phyloP scores from a whole-genome alignment of 2,888 invertebrate genomes.

The Uloborus plumipes region DNA sequence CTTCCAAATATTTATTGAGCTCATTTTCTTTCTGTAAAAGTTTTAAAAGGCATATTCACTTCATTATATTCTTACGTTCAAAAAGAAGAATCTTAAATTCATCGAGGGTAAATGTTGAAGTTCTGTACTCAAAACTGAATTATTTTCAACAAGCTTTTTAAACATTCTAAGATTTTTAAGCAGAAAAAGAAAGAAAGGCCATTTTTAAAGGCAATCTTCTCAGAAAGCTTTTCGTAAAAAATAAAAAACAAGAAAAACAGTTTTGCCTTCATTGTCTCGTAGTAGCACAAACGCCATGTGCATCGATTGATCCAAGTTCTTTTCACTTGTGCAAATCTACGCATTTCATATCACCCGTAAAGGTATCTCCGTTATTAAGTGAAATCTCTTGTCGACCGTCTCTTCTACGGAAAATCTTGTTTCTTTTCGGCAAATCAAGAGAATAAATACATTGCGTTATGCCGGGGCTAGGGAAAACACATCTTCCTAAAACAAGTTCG shows the following conservation, averaged over 20 bases:
- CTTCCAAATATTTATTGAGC: too few species aligned
- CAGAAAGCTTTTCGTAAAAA: neutral
- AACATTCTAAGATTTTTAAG: too few species aligned
- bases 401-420: slow-evolving; percentile 9
- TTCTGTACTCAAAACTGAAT: too few species aligned
- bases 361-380: slow-evolving; percentile 38
- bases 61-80: too few species aligned
- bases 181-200: too few species aligned
- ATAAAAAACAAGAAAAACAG: neutral
- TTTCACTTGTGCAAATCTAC: slow-evolving; percentile 3
- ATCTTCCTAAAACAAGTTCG: slow-evolving; percentile 49
- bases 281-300: too few species aligned
- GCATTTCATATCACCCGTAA: slow-evolving; percentile 16
- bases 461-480: slow-evolving; percentile 41
- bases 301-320: slow-evolving; percentile 5
- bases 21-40: too few species aligned
- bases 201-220: neutral
- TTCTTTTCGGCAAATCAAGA: slow-evolving; percentile 45
- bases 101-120: too few species aligned
- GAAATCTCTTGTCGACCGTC: slow-evolving; percentile 46
- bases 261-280: too few species aligned
- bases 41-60: too few species aligned
- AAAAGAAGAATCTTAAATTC: too few species aligned
- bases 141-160: too few species aligned
- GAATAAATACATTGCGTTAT: slow-evolving; percentile 50